Evolutionary conservation across 2,888 invertebrate genomes (phyloP), one percentile per base, ranked within the genome.

Genomic region (Branchipolynoe longqiensis): DNA sequence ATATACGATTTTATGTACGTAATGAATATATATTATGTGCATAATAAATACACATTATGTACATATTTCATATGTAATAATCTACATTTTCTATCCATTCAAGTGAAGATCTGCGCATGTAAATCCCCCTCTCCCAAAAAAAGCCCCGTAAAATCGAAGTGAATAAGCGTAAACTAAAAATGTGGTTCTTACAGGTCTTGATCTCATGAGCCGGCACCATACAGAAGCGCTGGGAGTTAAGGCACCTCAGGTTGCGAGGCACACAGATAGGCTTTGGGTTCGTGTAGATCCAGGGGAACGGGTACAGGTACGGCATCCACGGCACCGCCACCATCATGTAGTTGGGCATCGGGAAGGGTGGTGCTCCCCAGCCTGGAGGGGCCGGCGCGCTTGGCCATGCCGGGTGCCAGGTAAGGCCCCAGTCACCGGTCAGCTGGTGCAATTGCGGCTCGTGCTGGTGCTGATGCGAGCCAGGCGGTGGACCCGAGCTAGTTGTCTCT

Each of bases 191-290:
- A 92, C 92, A 92, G 87, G 90, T 90, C 82, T 90, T 89, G 14
- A 92, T 89, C 87, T 92, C 91, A 41, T 90, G 88, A 36, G 91
- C 91, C 58, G 92, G 92, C 69, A 92, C 89, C 91, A 92, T 91
- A 86, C 90, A 90, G 22, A 87, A 81, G 31, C 83, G 91, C 82
- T 91, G 87, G 14, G 89, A 87, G 31, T 87, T 88, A 40, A 87
- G 85, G 74, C 86, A 86, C 69, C 74, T 54, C n/a, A 62, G 64
- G 83, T 90, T 90, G 31, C 90, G 88, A 83, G 89, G 90, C 83
- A 90, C 87, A 86, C 88, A 89, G 56, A 90, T 86, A 48, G 91
- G 90, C 59, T 89, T 69, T 0, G 90, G 88, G 36, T 90, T 85
- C 18, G 86, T 86, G 54, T 31, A 54, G 54, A 85, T 36, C 58